Base-by-base conservation (phyloP, 2,113 vertebrate genomes). In the Microcebus lehilahytsara region DNA sequence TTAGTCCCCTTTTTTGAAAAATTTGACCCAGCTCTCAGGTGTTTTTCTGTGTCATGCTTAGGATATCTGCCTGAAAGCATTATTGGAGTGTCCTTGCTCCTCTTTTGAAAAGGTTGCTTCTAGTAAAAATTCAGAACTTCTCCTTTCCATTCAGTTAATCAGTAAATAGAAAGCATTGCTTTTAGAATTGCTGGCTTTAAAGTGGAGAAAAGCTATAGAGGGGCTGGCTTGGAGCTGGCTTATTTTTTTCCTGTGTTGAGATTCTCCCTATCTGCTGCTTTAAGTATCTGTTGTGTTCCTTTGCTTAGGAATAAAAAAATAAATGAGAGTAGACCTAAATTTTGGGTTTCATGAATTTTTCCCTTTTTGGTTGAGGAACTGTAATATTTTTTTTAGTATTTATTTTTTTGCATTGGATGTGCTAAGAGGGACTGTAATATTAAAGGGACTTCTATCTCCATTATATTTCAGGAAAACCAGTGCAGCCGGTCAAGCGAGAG, bases 401-500 rank as follows among this genome's bases (percentile, higher is more conserved):
- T 64, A 13, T 27, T 62, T 64, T 27, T 25, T 64, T 64, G 62
- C 62, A 27, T 27, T 64, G 62, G 62, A 30, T 30, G 62, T 64
- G 62, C 11, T 64, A 64, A 64, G 87, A 94, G 46, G 25, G 86
- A 69, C 62, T 92, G 5, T 86, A 81, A 62, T 51, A 85, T 56
- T 91, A 64, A 96, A 94, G 56, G 27, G 34, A 78, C 40, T 83
- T 79, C 32, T 9, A 86, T 58, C 25, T 7, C 34, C 16, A 40
- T 67, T 97, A 0, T 97, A 7, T 97, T 98, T 72, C 95, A 99
- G 99, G 99, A 97, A 99, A 99, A 98, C 98, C 98, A 72, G 98
- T 42, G 97, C 98, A 95, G 92, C 99, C 99, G 0, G 99, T 99
- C 97, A 99, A 99, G 97, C 98, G 99, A 77, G 99, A 99, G 71